Conservation (phyloP, 2,888 invertebrate species). For the Ophioninae sp. region DNA sequence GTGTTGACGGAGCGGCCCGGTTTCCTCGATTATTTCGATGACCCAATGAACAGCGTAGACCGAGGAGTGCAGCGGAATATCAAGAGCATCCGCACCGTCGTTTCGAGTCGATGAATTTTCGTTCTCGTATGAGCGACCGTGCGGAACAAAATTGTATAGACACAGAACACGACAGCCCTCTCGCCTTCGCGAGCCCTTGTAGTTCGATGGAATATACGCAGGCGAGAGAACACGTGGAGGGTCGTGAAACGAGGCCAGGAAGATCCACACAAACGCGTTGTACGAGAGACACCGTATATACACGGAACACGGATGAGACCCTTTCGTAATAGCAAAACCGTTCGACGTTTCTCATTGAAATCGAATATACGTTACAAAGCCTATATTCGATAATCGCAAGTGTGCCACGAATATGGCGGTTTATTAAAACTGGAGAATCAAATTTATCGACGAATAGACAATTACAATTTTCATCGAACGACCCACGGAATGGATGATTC, state of each 20-base stretch:
- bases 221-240: constrained; percentile 48
- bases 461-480: not conserved
- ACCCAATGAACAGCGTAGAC: constrained; percentile 31
- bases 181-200: constrained; percentile 50
- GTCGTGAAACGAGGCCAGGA: constrained; percentile 56
- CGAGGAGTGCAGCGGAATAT: constrained; percentile 25
- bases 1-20: constrained; percentile 10
- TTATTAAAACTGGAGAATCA: not conserved
- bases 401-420: not conserved
- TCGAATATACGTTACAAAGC: not conserved
- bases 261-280: not conserved
- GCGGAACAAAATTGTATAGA: constrained; percentile 57
- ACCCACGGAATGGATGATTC: no score
- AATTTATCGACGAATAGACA: not conserved
- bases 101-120: constrained; percentile 63
- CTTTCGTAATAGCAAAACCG: constrained; percentile 13
- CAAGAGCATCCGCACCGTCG: constrained; percentile 31
- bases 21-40: constrained; percentile 50
- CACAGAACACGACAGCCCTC: constrained; percentile 19
- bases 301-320: not conserved
- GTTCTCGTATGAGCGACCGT: constrained; percentile 59
- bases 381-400: not conserved
- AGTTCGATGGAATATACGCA: constrained; percentile 48
- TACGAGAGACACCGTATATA: constrained; percentile 8
- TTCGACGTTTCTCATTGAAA: not conserved